A percentile compares a stretch with the other conserved stretches of the same genome.
phyloP scores from a whole-genome alignment of 2,797 vertebrate species.

The Molossus alvarezi region DNA sequence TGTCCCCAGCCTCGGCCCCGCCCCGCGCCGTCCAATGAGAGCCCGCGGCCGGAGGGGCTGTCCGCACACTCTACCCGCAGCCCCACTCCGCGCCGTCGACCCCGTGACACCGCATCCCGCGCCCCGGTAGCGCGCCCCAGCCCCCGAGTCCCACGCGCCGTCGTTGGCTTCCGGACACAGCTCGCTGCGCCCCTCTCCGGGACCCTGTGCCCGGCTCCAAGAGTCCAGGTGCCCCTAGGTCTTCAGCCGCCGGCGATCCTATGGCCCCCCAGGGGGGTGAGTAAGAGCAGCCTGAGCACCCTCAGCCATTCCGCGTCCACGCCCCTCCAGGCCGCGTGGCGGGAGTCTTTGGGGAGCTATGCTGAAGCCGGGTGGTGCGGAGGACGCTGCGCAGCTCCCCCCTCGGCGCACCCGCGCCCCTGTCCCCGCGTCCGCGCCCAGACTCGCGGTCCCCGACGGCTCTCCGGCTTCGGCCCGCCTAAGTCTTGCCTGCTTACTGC shows the following conservation, averaged over 20 bases:
- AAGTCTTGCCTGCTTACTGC: conserved; percentile 85
- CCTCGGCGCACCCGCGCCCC: conserved; percentile 76
- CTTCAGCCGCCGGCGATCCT: conserved; percentile 8
- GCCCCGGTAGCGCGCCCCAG: background rate
- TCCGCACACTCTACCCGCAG: conserved; percentile 81
- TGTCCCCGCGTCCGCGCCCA: background rate
- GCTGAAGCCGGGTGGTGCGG: conserved; percentile 91
- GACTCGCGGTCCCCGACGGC: conserved; percentile 79
- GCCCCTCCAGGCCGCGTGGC: conserved; percentile 76
- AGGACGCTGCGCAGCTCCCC: conserved; percentile 89
- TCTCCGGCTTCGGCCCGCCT: conserved; percentile 72
- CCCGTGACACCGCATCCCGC: conserved; percentile 51
- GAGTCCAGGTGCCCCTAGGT: conserved; percentile 43
- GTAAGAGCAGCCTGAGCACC: conserved; percentile 64
- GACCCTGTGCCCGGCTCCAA: background rate
- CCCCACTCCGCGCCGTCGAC: conserved; percentile 77
- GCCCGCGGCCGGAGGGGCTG: conserved; percentile 77
- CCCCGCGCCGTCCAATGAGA: conserved; percentile 90
- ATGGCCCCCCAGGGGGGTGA: conserved; percentile 78
- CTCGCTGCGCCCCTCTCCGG: background rate
- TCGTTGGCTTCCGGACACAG: background rate
- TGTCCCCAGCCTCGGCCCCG: conserved; percentile 85
- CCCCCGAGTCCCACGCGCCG: background rate
- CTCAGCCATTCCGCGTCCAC: conserved; percentile 63
- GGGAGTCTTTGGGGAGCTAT: conserved; percentile 89